These are phyloP conservation scores for Amphipoea lucens DNA, from an alignment of 2,888 invertebrate genomes.

Conservation along the genomic window DNA sequence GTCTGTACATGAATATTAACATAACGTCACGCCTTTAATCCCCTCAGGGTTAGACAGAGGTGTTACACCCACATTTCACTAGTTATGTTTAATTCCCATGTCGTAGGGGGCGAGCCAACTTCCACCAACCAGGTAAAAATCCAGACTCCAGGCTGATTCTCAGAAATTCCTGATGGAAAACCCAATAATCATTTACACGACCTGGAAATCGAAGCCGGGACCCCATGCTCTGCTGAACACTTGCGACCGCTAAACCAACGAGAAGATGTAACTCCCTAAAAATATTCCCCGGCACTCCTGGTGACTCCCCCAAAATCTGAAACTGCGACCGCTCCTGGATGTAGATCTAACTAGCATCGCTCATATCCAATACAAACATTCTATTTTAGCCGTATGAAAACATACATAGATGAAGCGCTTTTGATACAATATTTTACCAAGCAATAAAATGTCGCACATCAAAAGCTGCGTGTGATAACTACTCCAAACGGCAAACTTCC, in stretches of 20 bases:
- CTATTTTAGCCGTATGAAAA: neutral
- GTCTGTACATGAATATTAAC: too few relatives aligned
- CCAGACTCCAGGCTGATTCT: neutral
- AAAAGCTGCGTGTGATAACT: constrained; percentile 2
- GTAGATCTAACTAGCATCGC: neutral
- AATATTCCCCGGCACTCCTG: neutral
- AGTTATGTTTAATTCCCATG: too few relatives aligned
- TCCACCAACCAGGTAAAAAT: too few relatives aligned
- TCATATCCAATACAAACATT: neutral
- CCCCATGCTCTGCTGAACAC: neutral
- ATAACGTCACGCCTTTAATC: too few relatives aligned
- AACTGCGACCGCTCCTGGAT: neutral
- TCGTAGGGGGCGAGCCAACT: too few relatives aligned
- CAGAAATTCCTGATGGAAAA: neutral
- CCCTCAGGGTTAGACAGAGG: too few relatives aligned
- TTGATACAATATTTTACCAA: neutral
- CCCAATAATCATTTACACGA: neutral
- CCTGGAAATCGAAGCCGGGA: neutral
- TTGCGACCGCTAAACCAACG: neutral
- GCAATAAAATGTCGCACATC: neutral
- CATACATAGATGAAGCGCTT: neutral
- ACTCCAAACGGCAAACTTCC: constrained; percentile 32
- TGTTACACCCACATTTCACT: too few relatives aligned
- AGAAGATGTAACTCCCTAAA: neutral
- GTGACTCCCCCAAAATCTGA: neutral